phyloP scores from a whole-genome alignment of 2,797 vertebrate genomes.

The Scyliorhinus canicula region DNA sequence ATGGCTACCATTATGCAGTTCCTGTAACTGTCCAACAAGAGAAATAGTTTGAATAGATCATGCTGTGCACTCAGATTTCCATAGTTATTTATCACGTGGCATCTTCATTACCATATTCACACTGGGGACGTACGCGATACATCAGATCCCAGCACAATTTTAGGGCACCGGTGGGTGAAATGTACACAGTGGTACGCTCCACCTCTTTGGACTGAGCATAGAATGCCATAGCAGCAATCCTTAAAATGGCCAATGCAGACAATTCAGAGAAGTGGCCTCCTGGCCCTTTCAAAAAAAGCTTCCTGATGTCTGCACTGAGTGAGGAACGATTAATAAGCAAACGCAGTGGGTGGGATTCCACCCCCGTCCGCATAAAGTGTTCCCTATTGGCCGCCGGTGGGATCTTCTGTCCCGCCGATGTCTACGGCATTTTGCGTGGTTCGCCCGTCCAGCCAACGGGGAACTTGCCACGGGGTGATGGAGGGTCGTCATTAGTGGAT shows the following conservation, averaged over 20 bases:
- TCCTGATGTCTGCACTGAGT: too few relatives aligned
- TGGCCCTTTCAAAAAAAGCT: neutral
- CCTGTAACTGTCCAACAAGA: neutral
- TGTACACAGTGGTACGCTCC: neutral
- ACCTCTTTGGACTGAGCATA: neutral
- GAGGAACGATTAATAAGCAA: neutral
- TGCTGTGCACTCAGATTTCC: neutral
- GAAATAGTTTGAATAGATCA: neutral
- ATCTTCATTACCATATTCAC: neutral
- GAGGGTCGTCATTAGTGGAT: too few relatives aligned
- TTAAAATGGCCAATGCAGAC: neutral
- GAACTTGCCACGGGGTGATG: too few relatives aligned
- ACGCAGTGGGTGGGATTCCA: neutral
- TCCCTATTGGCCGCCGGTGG: too few relatives aligned
- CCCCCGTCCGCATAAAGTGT: too few relatives aligned
- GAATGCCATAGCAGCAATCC: neutral
- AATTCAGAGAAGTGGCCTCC: neutral
- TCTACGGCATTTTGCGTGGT: too few relatives aligned
- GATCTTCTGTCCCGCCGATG: too few relatives aligned
- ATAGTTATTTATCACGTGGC: neutral
- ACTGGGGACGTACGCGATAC: neutral
- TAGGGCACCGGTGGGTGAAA: neutral
- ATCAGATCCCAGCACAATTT: neutral
- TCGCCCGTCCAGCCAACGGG: too few relatives aligned
- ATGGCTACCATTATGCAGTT: neutral